Base-by-base conservation (phyloP, 2,113 vertebrate genomes). In the Vicugna pacos region DNA sequence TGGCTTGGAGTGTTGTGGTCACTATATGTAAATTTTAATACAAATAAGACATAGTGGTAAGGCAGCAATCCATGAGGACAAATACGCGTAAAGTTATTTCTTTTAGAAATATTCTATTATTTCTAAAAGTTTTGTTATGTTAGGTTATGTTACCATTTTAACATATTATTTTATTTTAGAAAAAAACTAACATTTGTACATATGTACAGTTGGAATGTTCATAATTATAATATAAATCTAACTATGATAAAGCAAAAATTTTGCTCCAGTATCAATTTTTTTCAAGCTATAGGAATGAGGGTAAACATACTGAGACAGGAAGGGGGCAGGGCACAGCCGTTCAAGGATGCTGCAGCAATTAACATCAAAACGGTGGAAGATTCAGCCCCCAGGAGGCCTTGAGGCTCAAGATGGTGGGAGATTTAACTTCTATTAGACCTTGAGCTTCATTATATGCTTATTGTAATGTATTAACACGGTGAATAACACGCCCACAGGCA, bases 1-100 rank as follows among this genome's bases (percentile, higher is more conserved):
- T 97, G 89, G 89, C 32, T 94, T 86, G 52, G 26, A 93, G 15
- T 80, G 22, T 67, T 95, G 56, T 50, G 72, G 7, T 89, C 89
- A 79, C 5, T 95, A 48, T 70, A 38, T 64, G 93, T 89, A 73
- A 83, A 52, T 94, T 79, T 88, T 64, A 89, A 30, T 35, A 60
- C 5, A 70, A 79, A 60, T 65, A 60, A 83, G 17, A 77, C 6
- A 83, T 3, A 52, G 1, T 75, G 64, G 14, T 81, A 32, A 70
- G 9, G 11, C 24, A 82, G 50, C 76, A 9, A 24, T 60, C 17
- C 20, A 65, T n/a, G 15, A 81, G 28, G 10, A 72, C 8, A 67
- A 46, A 81, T 52, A 46, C 22, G 6, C 11, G 56, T 16, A 3
- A 81, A 95, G 8, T 1, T 42, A 32, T 67, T 72, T 88, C 0